These are phyloP conservation scores for Andricus grossulariae DNA, from an alignment of 1,140 invertebrate species.

Conservation along the genomic window DNA sequence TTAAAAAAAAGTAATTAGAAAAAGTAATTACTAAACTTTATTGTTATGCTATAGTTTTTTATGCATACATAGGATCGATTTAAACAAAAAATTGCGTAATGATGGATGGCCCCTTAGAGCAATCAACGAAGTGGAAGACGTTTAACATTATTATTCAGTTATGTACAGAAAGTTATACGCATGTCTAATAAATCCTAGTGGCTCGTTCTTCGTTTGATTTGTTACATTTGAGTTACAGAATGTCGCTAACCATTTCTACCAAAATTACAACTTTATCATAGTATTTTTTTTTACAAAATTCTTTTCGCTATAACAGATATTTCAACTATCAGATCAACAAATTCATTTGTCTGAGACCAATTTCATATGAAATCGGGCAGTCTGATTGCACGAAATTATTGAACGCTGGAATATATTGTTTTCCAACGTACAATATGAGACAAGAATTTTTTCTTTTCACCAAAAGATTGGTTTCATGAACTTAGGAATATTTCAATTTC, in stretches of 20 bases:
- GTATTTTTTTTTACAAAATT: not conserved
- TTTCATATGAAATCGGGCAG: too few species aligned
- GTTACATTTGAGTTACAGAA: not conserved
- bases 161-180: not conserved
- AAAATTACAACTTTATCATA: not conserved
- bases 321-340: not conserved
- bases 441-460: too few species aligned
- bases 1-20: too few species aligned
- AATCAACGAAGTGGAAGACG: slow-evolving; percentile 31
- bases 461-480: too few species aligned
- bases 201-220: not conserved
- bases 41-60: too few species aligned
- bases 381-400: too few species aligned
- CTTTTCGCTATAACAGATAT: not conserved
- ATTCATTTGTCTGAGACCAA: not conserved
- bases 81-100: too few species aligned
- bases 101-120: not conserved
- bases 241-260: not conserved
- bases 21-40: too few species aligned
- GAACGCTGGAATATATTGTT: too few species aligned
- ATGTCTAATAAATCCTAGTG: not conserved
- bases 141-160: slow-evolving; percentile 23
- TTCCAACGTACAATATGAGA: too few species aligned
- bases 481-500: too few species aligned
- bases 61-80: too few species aligned